Conservation (phyloP, 2,888 invertebrate species). For the Molanna angustata region DNA sequence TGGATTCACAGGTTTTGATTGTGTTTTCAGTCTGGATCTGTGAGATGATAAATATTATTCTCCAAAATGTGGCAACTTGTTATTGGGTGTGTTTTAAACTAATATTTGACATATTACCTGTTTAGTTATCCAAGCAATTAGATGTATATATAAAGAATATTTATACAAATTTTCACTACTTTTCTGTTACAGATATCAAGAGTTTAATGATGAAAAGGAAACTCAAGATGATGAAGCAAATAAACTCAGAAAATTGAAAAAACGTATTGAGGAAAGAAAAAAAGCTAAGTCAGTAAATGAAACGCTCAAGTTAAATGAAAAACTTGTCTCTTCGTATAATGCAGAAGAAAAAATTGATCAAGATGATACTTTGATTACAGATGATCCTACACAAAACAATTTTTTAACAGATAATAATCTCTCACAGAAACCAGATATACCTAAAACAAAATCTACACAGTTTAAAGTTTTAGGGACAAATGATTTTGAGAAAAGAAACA, state of each 20-base stretch:
- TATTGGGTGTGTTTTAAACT: too few species aligned
- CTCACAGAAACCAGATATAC: too few species aligned
- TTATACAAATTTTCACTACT: too few species aligned
- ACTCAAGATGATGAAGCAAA: conserved; percentile 51
- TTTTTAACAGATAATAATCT: neutral
- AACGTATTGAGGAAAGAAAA: conserved; percentile 59
- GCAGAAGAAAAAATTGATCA: neutral
- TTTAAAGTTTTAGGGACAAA: conserved; percentile 69
- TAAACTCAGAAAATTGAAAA: conserved; percentile 57
- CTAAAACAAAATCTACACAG: conserved; percentile 37
- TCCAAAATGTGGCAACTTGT: too few species aligned
- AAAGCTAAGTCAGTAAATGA: conserved; percentile 38
- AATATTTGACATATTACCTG: too few species aligned
- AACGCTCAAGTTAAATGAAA: neutral
- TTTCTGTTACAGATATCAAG: conserved; percentile 48
- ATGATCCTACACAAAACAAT: neutral
- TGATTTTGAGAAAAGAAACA: conserved; percentile 55
- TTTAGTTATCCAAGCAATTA: too few species aligned
- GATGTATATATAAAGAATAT: neutral
- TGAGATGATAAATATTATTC: too few species aligned
- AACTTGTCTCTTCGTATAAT: neutral
- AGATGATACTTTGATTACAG: neutral
- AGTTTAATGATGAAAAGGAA: conserved; percentile 43
- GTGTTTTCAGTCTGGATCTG: too few species aligned
- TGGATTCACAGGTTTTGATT: too few species aligned